phyloP scores from a whole-genome alignment of 2,797 vertebrate species.

The Cichlasoma orientale region DNA sequence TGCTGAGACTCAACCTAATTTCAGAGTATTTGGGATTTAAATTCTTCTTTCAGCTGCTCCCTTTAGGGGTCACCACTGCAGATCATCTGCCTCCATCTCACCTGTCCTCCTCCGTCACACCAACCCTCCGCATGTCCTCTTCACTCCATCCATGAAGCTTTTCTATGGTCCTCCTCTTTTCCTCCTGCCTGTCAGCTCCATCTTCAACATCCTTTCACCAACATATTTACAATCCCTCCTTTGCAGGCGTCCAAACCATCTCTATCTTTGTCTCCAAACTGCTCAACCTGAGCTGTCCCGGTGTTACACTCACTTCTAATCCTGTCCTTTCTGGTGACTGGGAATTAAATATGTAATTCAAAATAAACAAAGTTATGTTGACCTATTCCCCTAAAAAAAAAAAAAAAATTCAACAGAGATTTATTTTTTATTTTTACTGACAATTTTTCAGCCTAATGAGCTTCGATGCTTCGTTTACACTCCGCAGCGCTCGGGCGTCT shows the following conservation, averaged over 20 bases:
- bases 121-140: not conserved
- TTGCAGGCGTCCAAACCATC: not conserved
- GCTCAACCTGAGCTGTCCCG: too few relatives aligned
- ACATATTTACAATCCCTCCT: not conserved
- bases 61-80: not conserved
- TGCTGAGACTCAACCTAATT: not conserved
- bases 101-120: not conserved
- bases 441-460: not conserved
- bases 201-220: not conserved
- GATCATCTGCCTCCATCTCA: not conserved
- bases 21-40: not conserved
- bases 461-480: too few relatives aligned
- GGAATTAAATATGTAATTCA: not conserved
- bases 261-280: not conserved
- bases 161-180: not conserved
- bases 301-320: not conserved
- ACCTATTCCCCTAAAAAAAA: not conserved
- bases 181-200: not conserved
- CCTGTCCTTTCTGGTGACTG: not conserved
- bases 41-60: not conserved
- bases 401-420: not conserved
- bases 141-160: not conserved
- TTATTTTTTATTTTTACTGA: not conserved
- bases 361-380: not conserved
- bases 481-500: too few relatives aligned